Percentiles rank a stretch among this genome's conserved stretches.
These are phyloP conservation scores for Poeciliopsis turrubarensis DNA, from an alignment of 2,113 vertebrate genomes.

Conservation along the genomic window DNA sequence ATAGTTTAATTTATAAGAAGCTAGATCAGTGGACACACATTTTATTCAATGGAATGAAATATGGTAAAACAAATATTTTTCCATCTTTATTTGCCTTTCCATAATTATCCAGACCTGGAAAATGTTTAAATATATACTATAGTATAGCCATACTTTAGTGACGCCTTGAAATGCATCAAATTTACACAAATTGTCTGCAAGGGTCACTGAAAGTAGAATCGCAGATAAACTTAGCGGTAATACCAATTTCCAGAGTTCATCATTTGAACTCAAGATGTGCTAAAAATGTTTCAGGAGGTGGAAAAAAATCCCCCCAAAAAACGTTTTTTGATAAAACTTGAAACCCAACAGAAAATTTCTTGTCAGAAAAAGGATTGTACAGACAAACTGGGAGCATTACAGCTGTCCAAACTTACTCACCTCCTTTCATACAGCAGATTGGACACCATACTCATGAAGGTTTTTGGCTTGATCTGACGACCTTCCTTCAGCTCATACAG, in stretches of 20 bases:
- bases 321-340: too few relatives aligned
- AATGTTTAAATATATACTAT: too few relatives aligned
- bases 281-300: too few relatives aligned
- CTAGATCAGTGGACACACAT: too few relatives aligned
- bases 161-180: not conserved
- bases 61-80: too few relatives aligned
- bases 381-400: not conserved
- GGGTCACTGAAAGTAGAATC: not conserved
- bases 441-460: constrained; percentile 99
- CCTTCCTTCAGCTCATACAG: constrained; percentile 97
- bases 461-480: constrained; percentile 96
- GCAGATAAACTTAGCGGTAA: not conserved
- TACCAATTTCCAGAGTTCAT: too few relatives aligned
- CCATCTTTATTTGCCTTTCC: not conserved
- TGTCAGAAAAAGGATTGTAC: not conserved
- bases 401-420: constrained; percentile 67
- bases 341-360: not conserved
- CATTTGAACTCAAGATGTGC: too few relatives aligned
- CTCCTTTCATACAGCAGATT: constrained; percentile 94
- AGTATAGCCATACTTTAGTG: not conserved
- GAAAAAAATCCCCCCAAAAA: too few relatives aligned
- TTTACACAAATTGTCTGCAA: not conserved
- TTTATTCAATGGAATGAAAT: too few relatives aligned
- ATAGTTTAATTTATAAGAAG: too few relatives aligned
- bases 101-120: too few relatives aligned